A percentile compares a stretch with the other conserved stretches of the same genome.
These are phyloP conservation scores for Sebastes taczanowskii DNA, from an alignment of 2,797 vertebrate species.

Conservation along the genomic window DNA sequence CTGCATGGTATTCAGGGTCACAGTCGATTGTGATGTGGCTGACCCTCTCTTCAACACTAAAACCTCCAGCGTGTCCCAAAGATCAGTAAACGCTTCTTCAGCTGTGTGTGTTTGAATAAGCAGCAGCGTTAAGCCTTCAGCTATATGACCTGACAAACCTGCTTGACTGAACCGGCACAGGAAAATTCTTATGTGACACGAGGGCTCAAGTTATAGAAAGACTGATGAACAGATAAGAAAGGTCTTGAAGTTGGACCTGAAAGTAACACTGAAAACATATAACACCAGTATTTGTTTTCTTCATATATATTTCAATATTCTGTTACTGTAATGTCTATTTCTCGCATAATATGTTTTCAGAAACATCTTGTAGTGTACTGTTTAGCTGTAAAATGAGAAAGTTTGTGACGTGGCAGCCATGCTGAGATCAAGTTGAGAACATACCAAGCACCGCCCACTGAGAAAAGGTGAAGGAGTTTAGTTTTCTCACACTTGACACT, in stretches of 20 bases:
- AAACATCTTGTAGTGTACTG: too few relatives aligned
- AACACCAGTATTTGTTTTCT: too few relatives aligned
- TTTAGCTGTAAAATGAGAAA: too few relatives aligned
- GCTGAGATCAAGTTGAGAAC: too few relatives aligned
- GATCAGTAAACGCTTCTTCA: neutral
- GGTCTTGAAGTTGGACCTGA: neutral
- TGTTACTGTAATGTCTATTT: fast-evolving
- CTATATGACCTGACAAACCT: constrained; percentile 18
- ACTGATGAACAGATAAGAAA: neutral
- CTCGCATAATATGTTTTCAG: too few relatives aligned
- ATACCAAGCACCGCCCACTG: too few relatives aligned
- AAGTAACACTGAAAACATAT: neutral
- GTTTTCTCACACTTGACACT: too few relatives aligned
- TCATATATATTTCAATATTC: too few relatives aligned
- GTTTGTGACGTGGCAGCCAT: too few relatives aligned
- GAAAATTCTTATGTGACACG: neutral
- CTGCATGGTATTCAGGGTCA: neutral
- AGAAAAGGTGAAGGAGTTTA: too few relatives aligned
- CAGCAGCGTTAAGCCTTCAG: neutral
- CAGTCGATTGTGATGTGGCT: neutral
- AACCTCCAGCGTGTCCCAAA: neutral
- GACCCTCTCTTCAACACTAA: neutral
- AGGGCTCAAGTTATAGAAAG: neutral
- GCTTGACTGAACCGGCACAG: neutral
- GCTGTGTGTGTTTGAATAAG: neutral